Evolutionary conservation across 2,888 invertebrate species (phyloP), one percentile per base, ranked within the genome.

Genomic region (Sinotaia quadrata): DNA sequence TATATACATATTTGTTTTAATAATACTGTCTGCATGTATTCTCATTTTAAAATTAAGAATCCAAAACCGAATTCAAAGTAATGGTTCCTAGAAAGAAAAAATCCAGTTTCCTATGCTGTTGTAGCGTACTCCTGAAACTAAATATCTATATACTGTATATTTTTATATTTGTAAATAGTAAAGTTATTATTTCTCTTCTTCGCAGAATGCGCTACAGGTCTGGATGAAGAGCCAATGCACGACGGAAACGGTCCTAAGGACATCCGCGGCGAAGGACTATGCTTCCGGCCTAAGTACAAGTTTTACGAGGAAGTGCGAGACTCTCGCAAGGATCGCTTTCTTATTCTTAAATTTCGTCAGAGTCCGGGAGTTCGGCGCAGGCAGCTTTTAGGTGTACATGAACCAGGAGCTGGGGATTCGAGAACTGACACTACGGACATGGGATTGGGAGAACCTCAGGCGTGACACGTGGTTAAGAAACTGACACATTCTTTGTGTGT

Each of bases 211-310:
- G 36, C 69, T 34, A 51, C 49, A 8, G 37, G 37, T 4, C 24
- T 57, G 24, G 58, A 58, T 24, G 51, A 47, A n/a, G 54, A 56
- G 33, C 37, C 34, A 12, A 21, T 54, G 31, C 56, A 37, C 4
- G 56, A 52, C 33, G 65, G 65, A 2, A 36, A 41, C 3, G 56
- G 33, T 8, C 37, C 31, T 31, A 65, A 54, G 54, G 31, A 54
- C 27, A 62, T 62, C 29, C 52, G 41, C 41, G 61, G 49, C 21
- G 72, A 69, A 37, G 59, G 37, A 4, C 58, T 62, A 34, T 36
- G 44, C 52, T 83, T 83, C 60, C 75, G 79, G 65, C 84, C 83
- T 41, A 82, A 80, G 63, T 84, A 84, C 70, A 83, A 83, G 75
- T 82, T 74, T 67, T 84, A 79, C 69, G 82, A 84, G 69, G 81